A percentile compares a stretch with the other conserved stretches of the same genome.
phyloP scores from a whole-genome alignment of 2,113 vertebrate genomes.

The Zosterops borbonicus region DNA sequence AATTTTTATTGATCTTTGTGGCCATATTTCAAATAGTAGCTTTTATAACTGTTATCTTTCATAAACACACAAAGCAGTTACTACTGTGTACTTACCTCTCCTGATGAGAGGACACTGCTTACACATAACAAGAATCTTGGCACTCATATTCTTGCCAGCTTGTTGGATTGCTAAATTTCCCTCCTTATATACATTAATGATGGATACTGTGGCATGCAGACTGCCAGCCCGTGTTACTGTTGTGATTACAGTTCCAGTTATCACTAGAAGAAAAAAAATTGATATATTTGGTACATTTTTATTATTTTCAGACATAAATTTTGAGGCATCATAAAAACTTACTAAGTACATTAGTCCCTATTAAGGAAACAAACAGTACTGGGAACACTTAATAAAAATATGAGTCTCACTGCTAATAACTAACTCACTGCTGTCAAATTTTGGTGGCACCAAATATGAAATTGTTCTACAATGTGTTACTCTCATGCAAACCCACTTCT shows the following conservation, averaged over 20 bases:
- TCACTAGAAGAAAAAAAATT: slow-evolving; percentile 73
- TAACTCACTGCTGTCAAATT: background rate
- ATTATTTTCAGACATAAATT: background rate
- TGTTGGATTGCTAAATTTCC: slow-evolving; percentile 92
- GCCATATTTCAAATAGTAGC: background rate
- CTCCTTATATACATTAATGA: slow-evolving; percentile 95
- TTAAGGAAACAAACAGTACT: background rate
- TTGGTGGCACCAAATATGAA: background rate
- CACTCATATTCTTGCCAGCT: slow-evolving; percentile 95
- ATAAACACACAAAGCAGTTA: background rate
- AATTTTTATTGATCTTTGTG: background rate
- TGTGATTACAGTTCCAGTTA: slow-evolving; percentile 91
- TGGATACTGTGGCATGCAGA: slow-evolving; percentile 87
- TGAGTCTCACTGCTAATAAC: background rate
- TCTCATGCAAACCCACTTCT: background rate
- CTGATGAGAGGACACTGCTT: slow-evolving; percentile 92
- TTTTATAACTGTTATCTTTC: background rate
- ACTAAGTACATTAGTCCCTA: background rate
- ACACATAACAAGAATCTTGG: slow-evolving; percentile 89
- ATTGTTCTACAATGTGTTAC: background rate
- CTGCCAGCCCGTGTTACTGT: slow-evolving; percentile 80
- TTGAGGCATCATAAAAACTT: background rate
- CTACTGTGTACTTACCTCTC: slow-evolving; percentile 82
- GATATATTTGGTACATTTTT: background rate
- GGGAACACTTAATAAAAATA: background rate